Conservation (phyloP, 2,888 invertebrate genomes). For the Synergus laeviventris region DNA sequence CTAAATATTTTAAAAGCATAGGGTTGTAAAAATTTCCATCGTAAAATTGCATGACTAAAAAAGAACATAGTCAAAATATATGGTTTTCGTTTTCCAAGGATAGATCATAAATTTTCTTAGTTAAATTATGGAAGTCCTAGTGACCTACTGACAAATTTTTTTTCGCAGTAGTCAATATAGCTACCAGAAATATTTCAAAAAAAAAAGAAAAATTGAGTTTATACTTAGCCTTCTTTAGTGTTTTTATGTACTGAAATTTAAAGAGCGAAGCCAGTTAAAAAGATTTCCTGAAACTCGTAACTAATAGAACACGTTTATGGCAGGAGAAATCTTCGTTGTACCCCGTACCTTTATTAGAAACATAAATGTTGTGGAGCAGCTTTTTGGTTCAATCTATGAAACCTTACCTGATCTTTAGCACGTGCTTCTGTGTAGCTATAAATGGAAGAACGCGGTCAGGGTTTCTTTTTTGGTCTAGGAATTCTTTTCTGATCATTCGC, state of each 20-base stretch:
- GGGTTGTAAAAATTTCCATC: constrained; percentile 27
- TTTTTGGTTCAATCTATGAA: constrained; percentile 28
- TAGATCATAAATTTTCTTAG: constrained; percentile 17
- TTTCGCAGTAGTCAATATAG: constrained; percentile 41
- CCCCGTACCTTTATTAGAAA: constrained; percentile 15
- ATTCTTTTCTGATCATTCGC: constrained; percentile 26
- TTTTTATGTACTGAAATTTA: constrained; percentile 10
- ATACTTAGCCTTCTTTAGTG: neutral
- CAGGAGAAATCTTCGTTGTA: constrained; percentile 25
- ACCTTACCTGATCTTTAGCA: constrained; percentile 34
- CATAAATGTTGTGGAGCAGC: constrained; percentile 13
- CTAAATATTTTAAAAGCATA: constrained; percentile 21
- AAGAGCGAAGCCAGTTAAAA: constrained; percentile 21
- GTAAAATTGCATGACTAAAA: constrained; percentile 19
- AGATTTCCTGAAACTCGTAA: constrained; percentile 37
- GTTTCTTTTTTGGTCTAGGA: constrained; percentile 10
- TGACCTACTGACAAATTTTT: constrained; percentile 50
- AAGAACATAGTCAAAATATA: constrained; percentile 11
- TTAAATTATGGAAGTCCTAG: constrained; percentile 25
- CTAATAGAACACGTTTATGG: constrained; percentile 30
- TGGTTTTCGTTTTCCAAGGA: constrained; percentile 8
- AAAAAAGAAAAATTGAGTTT: constrained; percentile 46
- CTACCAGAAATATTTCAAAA: constrained; percentile 24
- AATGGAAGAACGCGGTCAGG: neutral
- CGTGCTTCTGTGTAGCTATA: constrained; percentile 13